Base-by-base conservation (phyloP, 92 coral and sea anemone species). In the Nematostella vectensis region DNA sequence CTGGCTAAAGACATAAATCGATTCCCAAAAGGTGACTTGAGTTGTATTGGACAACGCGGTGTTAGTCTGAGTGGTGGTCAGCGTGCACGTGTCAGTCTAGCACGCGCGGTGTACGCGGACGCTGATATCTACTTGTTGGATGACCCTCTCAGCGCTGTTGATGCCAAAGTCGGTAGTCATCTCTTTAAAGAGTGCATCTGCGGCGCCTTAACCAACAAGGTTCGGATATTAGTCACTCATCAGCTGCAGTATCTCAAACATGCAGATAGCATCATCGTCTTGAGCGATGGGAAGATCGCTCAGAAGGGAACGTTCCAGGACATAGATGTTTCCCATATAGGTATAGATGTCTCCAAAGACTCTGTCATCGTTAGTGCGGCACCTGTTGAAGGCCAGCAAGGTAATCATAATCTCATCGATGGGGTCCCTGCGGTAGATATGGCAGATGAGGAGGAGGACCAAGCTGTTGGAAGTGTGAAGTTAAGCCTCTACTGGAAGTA, bases 41-140 rank as follows among this genome's bases (percentile, higher is more conserved):
- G 59, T 39, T 51, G 49, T 36, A 63, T 63, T 24, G 70, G 70
- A 22, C 58, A 63, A 52, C 58, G 59, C 9, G 70, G 70, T 28
- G 43, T 23, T 4, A 52, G 70, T 51, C 43, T 63, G 24, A 63
- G 70, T 52, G 70, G 70, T 15, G 70, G 70, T 38, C 70, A 63
- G 61, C 47, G 59, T 20, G 47, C 70, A 15, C 70, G 70, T 3
- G 70, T 63, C 3, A 49, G 70, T n/a, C 42, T 63, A 38, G 70
- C 70, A 51, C 70, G 70, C 20, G 70, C 70, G 8, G 52, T 63
- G 2, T 63, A 63, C 70, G 31, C 36, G 17, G 54, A 63, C 21
- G 70, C 70, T 18, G 70, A 63, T 33, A 63, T 63, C 3, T 63
- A 49, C 20, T 38, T 63, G 19, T 50, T 63, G 49, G 70, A 63